Base-by-base conservation (phyloP, 2,888 invertebrate genomes). In the Calameuta idolon region DNA sequence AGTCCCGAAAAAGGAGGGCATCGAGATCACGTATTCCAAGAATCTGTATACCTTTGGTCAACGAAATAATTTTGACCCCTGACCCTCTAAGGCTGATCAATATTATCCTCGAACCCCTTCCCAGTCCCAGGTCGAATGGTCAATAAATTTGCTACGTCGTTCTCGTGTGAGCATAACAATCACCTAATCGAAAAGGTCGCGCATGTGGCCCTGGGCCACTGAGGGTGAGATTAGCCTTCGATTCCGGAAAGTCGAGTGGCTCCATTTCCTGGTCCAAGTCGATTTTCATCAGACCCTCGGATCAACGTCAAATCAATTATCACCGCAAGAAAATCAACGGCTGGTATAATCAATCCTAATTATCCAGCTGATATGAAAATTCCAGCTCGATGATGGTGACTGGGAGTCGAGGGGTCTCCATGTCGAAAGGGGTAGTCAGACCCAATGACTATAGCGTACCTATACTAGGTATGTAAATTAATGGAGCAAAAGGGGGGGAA, bases 401-500 rank as follows among this genome's bases (percentile, higher is more conserved):
- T 2, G 5, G 55, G 55, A 4, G 15, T 9, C 23, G 5, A 40
- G 55, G 55, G 55, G 55, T 55, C 9, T 55, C 9, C 1, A 23
- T 23, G 23, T 23, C 55, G 55, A 55, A 9, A 55, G 55, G 55
- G 55, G 55, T 55, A 55, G 55, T 23, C 23, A 23, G 15, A 55
- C 23, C 55, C 23, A 55, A 55, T 55, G 55, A 2, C 55, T 23
- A 9, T 15, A 23, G 74, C 69, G 34, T 33, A 34, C 69, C 69
- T 75, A 69, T 77, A 69, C 77, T 77, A 74, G 69, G 23, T 55
- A 55, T 55, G 55, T 23, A 55, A 71, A 71, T 33, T 71, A 33
- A 33, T 71, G 31, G 71, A 71, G 31, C 71, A 71, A 31, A 31
- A 1, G 33, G 23, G 55, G 55, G 55, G 37, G 12, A 37, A 12